A percentile compares a stretch with the other conserved stretches of the same genome.
These are phyloP conservation scores for Aplidium turbinatum DNA, from an alignment of 23 tunicate species.

Conservation along the genomic window DNA sequence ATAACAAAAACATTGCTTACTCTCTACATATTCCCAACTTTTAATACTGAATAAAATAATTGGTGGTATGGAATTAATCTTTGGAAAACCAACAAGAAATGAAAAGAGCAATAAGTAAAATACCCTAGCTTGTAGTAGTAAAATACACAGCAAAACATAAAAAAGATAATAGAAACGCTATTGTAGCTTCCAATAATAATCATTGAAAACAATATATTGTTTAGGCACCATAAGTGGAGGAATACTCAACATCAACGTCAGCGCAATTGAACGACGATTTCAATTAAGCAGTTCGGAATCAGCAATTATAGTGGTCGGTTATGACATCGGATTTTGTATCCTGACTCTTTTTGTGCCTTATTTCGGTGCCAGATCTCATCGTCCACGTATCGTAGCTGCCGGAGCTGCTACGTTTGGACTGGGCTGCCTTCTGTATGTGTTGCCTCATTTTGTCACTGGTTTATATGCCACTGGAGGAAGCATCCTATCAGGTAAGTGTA, in stretches of 20 bases:
- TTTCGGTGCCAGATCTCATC: conserved; percentile 43
- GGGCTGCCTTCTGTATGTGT: conserved; percentile 30
- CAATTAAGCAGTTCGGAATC: conserved; percentile 55
- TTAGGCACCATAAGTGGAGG: conserved; percentile 48
- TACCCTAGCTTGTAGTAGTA: no score
- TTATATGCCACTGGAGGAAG: conserved; percentile 25
- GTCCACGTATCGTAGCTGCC: conserved; percentile 26
- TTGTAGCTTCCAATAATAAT: no score
- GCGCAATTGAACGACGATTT: conserved; percentile 76
- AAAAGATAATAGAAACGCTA: no score
- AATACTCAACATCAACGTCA: conserved; percentile 60
- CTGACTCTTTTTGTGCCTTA: conserved; percentile 57
- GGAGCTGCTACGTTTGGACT: conserved; percentile 38
- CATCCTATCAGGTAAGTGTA: conserved; percentile 17
- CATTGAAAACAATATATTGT: no score
- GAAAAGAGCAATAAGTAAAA: no score
- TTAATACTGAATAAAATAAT: no score
- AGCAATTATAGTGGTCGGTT: conserved; percentile 43
- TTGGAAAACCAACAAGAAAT: no score
- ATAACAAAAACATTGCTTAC: no score
- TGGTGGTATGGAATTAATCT: no score
- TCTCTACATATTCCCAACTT: no score
- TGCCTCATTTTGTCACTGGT: conserved; percentile 43
- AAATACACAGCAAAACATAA: no score
- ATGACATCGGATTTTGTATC: conserved; percentile 77